These are phyloP conservation scores for Crenuchus spilurus DNA, from an alignment of 2,797 vertebrate species.

Conservation along the genomic window DNA sequence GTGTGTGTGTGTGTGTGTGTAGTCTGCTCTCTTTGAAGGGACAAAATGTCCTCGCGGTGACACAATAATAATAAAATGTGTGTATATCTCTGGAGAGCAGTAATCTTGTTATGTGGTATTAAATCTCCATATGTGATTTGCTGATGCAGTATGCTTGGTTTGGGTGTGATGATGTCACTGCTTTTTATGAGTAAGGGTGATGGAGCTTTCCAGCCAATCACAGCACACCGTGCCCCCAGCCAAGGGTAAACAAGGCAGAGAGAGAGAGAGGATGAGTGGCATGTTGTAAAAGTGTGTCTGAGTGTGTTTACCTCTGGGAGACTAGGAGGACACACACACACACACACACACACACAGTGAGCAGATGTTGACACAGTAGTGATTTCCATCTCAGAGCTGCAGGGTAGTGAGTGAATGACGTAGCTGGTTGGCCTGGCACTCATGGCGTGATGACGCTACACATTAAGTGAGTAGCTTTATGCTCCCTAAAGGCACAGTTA, in stretches of 20 bases:
- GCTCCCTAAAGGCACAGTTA: not conserved
- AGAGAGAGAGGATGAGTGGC: not conserved
- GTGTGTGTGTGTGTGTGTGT: not conserved
- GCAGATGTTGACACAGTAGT: conserved; percentile 17
- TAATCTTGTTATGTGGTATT: conserved; percentile 22
- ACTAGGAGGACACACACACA: not conserved
- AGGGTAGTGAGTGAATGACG: not conserved
- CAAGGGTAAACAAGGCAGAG: not conserved
- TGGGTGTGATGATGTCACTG: conserved; percentile 6
- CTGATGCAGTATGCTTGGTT: not conserved
- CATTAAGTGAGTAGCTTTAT: not conserved
- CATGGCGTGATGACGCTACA: not conserved
- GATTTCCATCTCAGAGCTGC: not conserved
- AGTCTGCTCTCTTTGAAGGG: not conserved
- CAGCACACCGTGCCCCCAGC: not conserved
- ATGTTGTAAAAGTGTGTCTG: not conserved
- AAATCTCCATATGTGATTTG: conserved; percentile 22
- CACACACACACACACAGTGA: conserved; percentile 11
- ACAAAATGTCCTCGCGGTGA: not conserved
- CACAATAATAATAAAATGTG: not conserved
- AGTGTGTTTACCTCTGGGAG: not conserved
- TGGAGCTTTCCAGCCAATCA: conserved; percentile 8
- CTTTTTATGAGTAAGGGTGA: not conserved
- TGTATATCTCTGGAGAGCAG: not conserved
- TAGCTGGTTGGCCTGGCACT: not conserved